phyloP scores from a whole-genome alignment of 2,888 invertebrate genomes.

The Alloplasta piceator region DNA sequence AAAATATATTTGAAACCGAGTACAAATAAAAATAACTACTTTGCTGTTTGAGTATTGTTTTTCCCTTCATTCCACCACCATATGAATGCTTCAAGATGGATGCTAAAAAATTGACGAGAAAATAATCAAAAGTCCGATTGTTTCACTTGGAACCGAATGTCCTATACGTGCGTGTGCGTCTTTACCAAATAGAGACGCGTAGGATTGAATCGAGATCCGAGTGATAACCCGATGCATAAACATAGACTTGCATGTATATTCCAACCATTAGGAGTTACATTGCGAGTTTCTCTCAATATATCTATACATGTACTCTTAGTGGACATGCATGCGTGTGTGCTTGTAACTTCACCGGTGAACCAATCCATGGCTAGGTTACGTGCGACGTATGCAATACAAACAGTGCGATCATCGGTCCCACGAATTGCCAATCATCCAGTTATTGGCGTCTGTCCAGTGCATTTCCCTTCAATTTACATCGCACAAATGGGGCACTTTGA shows the following conservation, averaged over 20 bases:
- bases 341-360: no score
- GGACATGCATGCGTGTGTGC: no score
- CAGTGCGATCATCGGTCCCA: neutral
- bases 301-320: no score
- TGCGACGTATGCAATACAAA: neutral
- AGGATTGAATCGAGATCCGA: neutral
- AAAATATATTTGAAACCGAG: no score
- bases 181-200: neutral
- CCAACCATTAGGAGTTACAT: neutral
- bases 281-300: neutral
- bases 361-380: neutral
- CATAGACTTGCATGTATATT: constrained; percentile 1
- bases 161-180: neutral
- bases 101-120: no score
- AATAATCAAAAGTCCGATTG: neutral
- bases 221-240: neutral
- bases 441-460: neutral
- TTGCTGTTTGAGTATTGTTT: no score
- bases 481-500: no score
- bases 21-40: no score
- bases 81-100: no score
- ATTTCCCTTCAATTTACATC: no score
- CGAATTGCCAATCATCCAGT: neutral
- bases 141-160: neutral
- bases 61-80: no score